Conservation (phyloP, 92 coral and sea anemone genomes). For the Porites rus region DNA sequence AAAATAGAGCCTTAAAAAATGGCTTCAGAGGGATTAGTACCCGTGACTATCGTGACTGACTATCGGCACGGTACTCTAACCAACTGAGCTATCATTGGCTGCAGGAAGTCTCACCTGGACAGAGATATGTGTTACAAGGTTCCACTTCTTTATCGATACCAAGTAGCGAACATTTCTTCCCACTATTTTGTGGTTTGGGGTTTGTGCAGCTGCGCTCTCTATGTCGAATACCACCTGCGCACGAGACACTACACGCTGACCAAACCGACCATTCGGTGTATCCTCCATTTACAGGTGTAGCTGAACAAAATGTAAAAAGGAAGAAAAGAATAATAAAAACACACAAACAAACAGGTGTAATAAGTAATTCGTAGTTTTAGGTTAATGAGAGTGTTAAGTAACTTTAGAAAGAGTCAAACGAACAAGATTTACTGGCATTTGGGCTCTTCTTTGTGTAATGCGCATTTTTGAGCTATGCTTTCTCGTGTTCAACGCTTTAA, state of each 20-base stretch:
- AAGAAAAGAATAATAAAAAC: background rate
- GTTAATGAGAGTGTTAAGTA: no score
- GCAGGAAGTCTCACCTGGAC: conserved; percentile 60
- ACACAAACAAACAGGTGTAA: background rate
- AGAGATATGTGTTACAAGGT: conserved; percentile 65
- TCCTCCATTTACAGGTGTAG: conserved; percentile 67
- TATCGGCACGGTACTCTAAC: no score
- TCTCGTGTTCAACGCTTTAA: no score
- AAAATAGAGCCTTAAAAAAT: no score
- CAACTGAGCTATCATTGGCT: background rate
- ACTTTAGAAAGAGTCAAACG: no score
- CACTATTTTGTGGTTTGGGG: conserved; percentile 68
- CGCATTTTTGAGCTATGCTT: no score
- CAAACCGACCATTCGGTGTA: conserved; percentile 71
- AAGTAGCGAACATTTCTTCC: conserved; percentile 57
- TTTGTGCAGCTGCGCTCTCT: conserved; percentile 72
- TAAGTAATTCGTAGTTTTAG: background rate
- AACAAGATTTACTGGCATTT: no score
- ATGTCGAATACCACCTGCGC: conserved; percentile 63
- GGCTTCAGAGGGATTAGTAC: no score
- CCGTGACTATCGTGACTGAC: no score
- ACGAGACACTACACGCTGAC: conserved; percentile 69
- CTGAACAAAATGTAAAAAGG: conserved; percentile 17
- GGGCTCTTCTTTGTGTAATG: no score
- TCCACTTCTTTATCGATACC: conserved; percentile 60